A percentile compares a stretch with the other conserved stretches of the same genome.
Evolutionary conservation across 92 coral and sea anemone species (phyloP).

Genomic region (Epizoanthus ramosus): DNA sequence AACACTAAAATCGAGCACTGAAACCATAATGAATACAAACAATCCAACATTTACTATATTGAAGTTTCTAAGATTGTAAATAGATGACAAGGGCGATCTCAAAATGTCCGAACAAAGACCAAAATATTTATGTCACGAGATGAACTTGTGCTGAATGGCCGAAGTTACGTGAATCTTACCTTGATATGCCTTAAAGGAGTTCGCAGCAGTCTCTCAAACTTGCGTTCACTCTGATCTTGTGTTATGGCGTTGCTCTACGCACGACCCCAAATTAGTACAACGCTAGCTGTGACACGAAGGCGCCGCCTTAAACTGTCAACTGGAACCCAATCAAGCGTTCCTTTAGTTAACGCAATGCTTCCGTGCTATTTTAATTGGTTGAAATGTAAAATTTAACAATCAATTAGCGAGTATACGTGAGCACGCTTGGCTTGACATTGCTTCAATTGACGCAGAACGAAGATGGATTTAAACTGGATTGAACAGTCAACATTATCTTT

Average conservation of each 20-base stretch:
- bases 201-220: not conserved
- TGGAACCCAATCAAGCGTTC: conserved; percentile 30
- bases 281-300: not conserved
- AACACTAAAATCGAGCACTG: not conserved
- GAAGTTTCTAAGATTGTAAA: conserved; percentile 18
- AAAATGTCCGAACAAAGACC: conserved; percentile 8
- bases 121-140: not conserved
- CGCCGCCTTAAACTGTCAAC: conserved; percentile 26
- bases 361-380: conserved; percentile 21
- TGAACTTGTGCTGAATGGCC: not conserved
- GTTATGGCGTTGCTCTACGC: not conserved
- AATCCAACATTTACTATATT: conserved; percentile 8
- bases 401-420: conserved; percentile 4
- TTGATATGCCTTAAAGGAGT: not conserved
- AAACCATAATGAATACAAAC: not conserved
- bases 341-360: not conserved
- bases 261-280: not conserved
- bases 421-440: not conserved
- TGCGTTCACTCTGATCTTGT: not conserved
- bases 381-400: conserved; percentile 4
- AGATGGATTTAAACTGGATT: not conserved
- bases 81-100: conserved; percentile 1
- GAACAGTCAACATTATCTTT: not conserved
- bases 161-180: not conserved
- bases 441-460: not conserved